These are phyloP conservation scores for Megathymus violae DNA, from an alignment of 1,140 invertebrate species.

Conservation along the genomic window DNA sequence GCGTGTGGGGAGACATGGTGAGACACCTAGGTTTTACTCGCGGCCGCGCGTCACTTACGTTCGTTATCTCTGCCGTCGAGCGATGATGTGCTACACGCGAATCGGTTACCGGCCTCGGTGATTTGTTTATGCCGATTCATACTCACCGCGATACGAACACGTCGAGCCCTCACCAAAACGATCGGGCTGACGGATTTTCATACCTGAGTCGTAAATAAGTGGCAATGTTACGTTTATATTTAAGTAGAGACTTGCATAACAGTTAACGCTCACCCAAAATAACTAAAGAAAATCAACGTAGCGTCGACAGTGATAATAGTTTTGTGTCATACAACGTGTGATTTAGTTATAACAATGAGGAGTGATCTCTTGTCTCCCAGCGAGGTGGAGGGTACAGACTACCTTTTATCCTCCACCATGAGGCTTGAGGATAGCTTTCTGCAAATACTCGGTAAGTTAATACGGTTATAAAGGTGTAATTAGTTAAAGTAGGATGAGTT, in stretches of 20 bases:
- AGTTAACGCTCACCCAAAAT: slow-evolving; percentile 34
- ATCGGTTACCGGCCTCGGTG: slow-evolving; percentile 49
- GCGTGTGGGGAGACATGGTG: slow-evolving; percentile 36
- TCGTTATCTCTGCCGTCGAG: slow-evolving; percentile 31
- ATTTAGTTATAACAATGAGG: slow-evolving; percentile 70
- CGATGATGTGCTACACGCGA: slow-evolving; percentile 48
- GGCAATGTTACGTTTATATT: slow-evolving; percentile 32
- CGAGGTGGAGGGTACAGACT: slow-evolving; percentile 85
- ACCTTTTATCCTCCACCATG: slow-evolving; percentile 85
- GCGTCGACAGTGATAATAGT: slow-evolving; percentile 19
- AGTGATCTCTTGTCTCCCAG: slow-evolving; percentile 80
- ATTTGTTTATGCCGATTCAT: slow-evolving; percentile 54
- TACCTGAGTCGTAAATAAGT: slow-evolving; percentile 15
- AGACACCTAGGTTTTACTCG: slow-evolving; percentile 34
- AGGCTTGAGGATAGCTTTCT: slow-evolving; percentile 85
- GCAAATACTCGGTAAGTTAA: slow-evolving; percentile 84
- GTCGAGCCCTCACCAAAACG: slow-evolving; percentile 21
- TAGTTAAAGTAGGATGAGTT: too few relatives aligned
- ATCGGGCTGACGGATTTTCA: slow-evolving; percentile 10
- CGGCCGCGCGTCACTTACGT: slow-evolving; percentile 34
- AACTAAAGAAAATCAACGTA: slow-evolving; percentile 30
- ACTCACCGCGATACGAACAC: slow-evolving; percentile 41
- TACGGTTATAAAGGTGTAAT: not conserved
- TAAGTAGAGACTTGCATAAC: slow-evolving; percentile 37
- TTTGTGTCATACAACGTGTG: slow-evolving; percentile 17